A percentile compares a stretch with the other conserved stretches of the same genome.
phyloP scores from a whole-genome alignment of 2,113 vertebrate species.

The Copsychus sechellarum region DNA sequence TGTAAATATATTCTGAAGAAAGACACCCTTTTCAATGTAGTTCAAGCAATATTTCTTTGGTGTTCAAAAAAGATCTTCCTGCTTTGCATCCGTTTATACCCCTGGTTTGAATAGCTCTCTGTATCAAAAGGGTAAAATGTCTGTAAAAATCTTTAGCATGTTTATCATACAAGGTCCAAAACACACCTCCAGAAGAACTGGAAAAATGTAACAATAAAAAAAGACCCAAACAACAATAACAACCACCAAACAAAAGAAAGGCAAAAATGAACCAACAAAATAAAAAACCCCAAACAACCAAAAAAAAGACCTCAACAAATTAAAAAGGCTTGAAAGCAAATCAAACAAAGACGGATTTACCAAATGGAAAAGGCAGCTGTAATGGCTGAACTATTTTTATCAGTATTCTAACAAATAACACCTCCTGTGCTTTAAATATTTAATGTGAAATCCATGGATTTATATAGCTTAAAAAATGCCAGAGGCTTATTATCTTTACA shows the following conservation, averaged over 20 bases:
- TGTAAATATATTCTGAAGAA: slow-evolving; percentile 5
- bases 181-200: slow-evolving; percentile 29
- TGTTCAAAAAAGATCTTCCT: background rate
- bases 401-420: slow-evolving; percentile 76
- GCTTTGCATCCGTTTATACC: slow-evolving; percentile 36
- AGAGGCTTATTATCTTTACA: slow-evolving; percentile 80
- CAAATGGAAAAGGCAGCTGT: slow-evolving; percentile 54
- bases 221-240: background rate
- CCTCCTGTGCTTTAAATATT: slow-evolving; percentile 82
- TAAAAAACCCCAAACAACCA: background rate
- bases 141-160: slow-evolving; percentile 62
- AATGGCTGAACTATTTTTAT: slow-evolving; percentile 72
- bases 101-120: slow-evolving; percentile 44
- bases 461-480: slow-evolving; percentile 81
- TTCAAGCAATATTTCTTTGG: slow-evolving; percentile 13
- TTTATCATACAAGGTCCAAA: slow-evolving; percentile 54
- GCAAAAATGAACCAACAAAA: too few relatives aligned
- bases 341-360: slow-evolving; percentile 64
- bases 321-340: slow-evolving; percentile 41
- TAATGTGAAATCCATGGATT: slow-evolving; percentile 79
- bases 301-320: background rate
- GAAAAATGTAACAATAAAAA: slow-evolving; percentile 42
- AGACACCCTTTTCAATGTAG: background rate
- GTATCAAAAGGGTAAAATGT: slow-evolving; percentile 50
- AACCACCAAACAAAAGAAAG: background rate